phyloP scores from a whole-genome alignment of 2,113 vertebrate genomes.

The Panthera uncia region DNA sequence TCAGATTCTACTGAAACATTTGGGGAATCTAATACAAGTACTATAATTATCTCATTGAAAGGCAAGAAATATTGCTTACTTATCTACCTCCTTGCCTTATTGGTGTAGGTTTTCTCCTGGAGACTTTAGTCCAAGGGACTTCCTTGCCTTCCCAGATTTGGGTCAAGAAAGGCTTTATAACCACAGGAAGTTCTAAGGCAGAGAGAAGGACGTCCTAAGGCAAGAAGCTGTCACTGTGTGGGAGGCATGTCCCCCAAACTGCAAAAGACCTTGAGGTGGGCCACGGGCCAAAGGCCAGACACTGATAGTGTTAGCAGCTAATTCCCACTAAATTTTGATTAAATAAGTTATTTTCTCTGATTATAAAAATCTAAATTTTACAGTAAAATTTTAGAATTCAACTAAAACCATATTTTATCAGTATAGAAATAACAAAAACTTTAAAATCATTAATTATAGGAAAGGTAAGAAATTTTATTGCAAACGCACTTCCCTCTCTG shows the following conservation, averaged over 20 bases:
- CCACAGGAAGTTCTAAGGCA: background rate
- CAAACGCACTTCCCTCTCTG: background rate
- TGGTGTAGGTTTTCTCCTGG: background rate
- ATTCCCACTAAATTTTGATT: background rate
- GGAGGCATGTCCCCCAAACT: background rate
- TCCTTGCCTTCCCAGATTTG: background rate
- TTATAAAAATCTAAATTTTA: background rate
- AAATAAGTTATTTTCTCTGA: background rate
- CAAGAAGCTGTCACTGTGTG: background rate
- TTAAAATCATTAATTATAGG: background rate
- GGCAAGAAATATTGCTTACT: background rate
- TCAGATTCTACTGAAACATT: background rate
- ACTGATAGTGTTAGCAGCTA: background rate
- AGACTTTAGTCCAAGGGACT: background rate
- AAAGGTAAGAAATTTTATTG: background rate
- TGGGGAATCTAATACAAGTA: background rate
- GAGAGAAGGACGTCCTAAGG: background rate
- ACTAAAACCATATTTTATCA: background rate
- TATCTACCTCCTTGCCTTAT: background rate
- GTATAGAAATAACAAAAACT: background rate
- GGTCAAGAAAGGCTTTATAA: background rate
- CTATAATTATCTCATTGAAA: background rate
- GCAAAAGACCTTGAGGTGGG: background rate
- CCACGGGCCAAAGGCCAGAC: background rate
- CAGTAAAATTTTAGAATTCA: background rate